Evolutionary conservation across 2,113 vertebrate genomes (phyloP).

Genomic region (Phylloscopus whistleri): DNA sequence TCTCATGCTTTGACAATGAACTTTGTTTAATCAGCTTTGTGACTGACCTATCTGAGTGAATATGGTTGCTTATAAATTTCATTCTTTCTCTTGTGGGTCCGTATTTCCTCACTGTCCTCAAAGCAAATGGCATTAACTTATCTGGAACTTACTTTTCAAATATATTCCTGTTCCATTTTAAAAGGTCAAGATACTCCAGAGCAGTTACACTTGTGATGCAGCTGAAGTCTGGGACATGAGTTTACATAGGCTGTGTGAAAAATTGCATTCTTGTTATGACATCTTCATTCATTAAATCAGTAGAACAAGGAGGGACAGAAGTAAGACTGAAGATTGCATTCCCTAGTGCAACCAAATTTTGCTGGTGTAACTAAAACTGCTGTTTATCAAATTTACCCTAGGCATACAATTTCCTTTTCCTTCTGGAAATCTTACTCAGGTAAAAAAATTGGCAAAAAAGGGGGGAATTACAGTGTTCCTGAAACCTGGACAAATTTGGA

Average conservation of each 20-base stretch:
- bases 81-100: background rate
- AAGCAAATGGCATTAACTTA: background rate
- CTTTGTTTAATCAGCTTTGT: background rate
- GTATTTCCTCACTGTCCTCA: background rate
- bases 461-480: background rate
- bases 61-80: background rate
- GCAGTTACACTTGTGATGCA: background rate
- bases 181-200: background rate
- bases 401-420: background rate
- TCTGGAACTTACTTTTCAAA: background rate
- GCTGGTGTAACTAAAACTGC: background rate
- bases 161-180: background rate
- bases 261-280: background rate
- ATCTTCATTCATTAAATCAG: background rate
- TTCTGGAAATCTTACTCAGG: background rate
- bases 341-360: background rate
- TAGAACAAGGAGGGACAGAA: background rate
- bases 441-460: background rate
- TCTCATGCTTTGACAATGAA: background rate
- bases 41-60: background rate
- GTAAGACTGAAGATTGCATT: background rate
- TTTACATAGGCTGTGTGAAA: background rate
- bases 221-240: background rate
- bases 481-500: background rate
- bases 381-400: background rate